A percentile compares a stretch with the other conserved stretches of the same genome.
These are phyloP conservation scores for Nasonovia ribisnigri DNA, from an alignment of 2,888 invertebrate genomes.

Conservation along the genomic window DNA sequence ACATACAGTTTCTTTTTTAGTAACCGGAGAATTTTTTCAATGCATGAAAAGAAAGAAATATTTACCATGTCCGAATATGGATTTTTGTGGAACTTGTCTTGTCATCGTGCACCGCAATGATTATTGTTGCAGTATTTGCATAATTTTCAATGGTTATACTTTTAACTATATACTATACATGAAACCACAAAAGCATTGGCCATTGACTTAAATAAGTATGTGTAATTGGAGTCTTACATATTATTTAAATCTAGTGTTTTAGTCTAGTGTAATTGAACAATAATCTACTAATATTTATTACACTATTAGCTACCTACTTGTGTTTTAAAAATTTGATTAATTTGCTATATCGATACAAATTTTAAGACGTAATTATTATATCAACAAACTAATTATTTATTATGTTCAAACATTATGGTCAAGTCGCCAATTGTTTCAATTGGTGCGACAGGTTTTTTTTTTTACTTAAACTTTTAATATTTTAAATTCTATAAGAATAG, in stretches of 20 bases:
- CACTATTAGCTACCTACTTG: not conserved
- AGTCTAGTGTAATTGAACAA: not conserved
- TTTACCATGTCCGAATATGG: not conserved
- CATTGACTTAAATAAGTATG: not conserved
- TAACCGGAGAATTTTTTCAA: not conserved
- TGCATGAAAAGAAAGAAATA: not conserved
- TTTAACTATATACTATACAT: not conserved
- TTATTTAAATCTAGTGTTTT: not conserved
- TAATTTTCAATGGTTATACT: not conserved
- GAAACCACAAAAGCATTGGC: not conserved
- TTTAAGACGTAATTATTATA: not conserved
- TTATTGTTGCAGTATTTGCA: not conserved
- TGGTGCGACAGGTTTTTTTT: no score
- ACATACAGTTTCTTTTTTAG: not conserved
- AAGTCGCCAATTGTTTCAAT: not conserved
- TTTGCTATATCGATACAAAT: not conserved
- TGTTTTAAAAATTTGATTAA: not conserved
- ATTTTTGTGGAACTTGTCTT: not conserved
- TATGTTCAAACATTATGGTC: not conserved
- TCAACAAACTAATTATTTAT: not conserved
- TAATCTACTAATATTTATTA: not conserved
- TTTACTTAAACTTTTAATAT: not conserved
- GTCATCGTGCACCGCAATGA: not conserved
- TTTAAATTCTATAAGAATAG: not conserved
- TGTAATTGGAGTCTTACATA: no score